Evolutionary conservation across 1,140 invertebrate species (phyloP).

Genomic region (Calycopis cecrops): DNA sequence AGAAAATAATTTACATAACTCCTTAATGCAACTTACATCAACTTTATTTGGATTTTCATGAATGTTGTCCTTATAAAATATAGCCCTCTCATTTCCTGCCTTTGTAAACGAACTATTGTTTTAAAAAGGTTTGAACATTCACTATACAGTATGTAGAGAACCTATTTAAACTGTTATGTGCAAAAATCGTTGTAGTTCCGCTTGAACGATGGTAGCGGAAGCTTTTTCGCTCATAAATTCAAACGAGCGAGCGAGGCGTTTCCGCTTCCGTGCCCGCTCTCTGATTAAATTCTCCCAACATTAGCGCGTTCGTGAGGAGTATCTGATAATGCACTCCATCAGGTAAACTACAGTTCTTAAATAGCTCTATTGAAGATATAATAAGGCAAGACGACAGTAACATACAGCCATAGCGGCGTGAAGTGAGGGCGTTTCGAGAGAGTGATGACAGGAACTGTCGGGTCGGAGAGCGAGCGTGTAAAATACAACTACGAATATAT

Average conservation of each 20-base stretch:
- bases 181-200: conserved; percentile 26
- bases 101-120: not conserved
- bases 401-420: not conserved
- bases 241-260: conserved; percentile 29
- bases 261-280: conserved; percentile 28
- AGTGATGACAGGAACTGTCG: no score
- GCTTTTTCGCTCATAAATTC: conserved; percentile 47
- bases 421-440: no score
- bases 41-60: no score
- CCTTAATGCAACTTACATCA: no score
- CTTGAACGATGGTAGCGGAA: conserved; percentile 35
- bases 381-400: not conserved
- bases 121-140: not conserved
- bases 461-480: no score
- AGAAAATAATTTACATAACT: no score
- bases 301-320: conserved; percentile 37
- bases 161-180: conserved; percentile 11
- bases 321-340: conserved; percentile 43
- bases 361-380: conserved; percentile 2
- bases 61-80: no score
- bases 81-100: not conserved
- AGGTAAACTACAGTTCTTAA: conserved; percentile 19
- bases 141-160: not conserved
- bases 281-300: conserved; percentile 49
- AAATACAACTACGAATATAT: no score